phyloP scores from a whole-genome alignment of 2,888 invertebrate species.

The Xestoiulus laeticollis region DNA sequence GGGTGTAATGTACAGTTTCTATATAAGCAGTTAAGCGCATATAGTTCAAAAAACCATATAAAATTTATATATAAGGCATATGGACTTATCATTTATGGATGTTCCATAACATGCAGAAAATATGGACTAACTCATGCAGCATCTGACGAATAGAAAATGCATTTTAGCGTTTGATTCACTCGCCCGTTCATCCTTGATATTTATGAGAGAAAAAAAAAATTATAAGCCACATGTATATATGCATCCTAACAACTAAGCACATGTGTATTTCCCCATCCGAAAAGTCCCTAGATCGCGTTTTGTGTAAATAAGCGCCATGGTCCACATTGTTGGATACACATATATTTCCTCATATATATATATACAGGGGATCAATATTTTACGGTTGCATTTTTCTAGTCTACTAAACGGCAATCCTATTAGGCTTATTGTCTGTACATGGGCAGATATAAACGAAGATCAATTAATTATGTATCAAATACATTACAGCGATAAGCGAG shows the following conservation, averaged over 20 bases:
- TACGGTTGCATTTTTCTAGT: constrained; percentile 49
- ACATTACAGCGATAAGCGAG: constrained; percentile 49
- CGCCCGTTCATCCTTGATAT: constrained; percentile 34
- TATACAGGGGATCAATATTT: constrained; percentile 46
- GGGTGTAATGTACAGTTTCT: neutral
- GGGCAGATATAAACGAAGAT: constrained; percentile 47
- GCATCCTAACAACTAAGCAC: neutral
- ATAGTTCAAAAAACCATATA: constrained; percentile 6
- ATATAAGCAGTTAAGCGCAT: neutral
- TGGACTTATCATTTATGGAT: constrained; percentile 39
- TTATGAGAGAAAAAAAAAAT: constrained; percentile 6
- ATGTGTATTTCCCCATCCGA: neutral
- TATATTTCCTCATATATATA: neutral
- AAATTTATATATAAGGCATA: neutral
- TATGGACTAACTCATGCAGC: constrained; percentile 45
- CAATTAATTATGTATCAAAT: constrained; percentile 53
- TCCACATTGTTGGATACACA: neutral
- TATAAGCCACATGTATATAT: neutral
- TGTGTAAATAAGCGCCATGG: neutral
- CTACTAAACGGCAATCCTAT: constrained; percentile 50
- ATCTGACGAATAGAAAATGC: constrained; percentile 45
- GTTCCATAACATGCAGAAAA: neutral
- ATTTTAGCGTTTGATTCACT: constrained; percentile 49
- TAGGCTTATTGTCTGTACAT: constrained; percentile 49
- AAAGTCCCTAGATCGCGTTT: neutral